phyloP scores from a whole-genome alignment of 2,888 invertebrate species.

The Drosophila longiperda region DNA sequence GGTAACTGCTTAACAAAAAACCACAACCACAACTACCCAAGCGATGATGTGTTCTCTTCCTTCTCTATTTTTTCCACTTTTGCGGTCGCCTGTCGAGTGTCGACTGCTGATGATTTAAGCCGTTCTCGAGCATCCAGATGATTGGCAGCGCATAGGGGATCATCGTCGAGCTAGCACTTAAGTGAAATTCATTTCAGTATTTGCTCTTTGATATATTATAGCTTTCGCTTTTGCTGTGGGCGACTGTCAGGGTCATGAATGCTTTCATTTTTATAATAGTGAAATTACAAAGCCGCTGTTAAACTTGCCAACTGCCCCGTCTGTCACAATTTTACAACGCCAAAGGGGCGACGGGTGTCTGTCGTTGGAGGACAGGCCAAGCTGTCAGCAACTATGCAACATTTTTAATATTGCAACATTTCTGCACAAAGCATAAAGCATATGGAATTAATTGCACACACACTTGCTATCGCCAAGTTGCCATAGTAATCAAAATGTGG shows the following conservation, averaged over 20 bases:
- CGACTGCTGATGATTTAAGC: conserved; percentile 3
- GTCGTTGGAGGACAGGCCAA: conserved; percentile 12
- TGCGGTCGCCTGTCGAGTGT: conserved; percentile 16
- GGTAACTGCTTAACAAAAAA: conserved; percentile 26
- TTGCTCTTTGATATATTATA: conserved; percentile 1
- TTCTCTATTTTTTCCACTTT: conserved; percentile 10
- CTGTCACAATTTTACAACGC: conserved; percentile 42
- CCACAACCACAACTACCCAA: not conserved
- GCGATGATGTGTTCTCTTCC: conserved; percentile 14
- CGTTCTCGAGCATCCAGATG: conserved; percentile 3
- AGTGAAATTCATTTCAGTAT: conserved; percentile 29
- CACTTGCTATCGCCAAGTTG: conserved; percentile 3
- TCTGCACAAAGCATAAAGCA: conserved; percentile 48
- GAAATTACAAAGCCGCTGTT: conserved; percentile 54
- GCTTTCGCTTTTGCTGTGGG: not conserved
- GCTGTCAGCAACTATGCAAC: conserved; percentile 38
- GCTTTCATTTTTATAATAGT: conserved; percentile 41
- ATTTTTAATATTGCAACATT: conserved; percentile 17
- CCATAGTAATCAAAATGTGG: conserved; percentile 10
- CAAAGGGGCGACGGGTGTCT: not conserved
- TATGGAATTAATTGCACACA: conserved; percentile 57
- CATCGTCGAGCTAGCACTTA: not conserved
- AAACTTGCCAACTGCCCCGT: conserved; percentile 32
- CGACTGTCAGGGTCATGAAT: conserved; percentile 25
- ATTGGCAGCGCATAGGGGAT: conserved; percentile 14